phyloP scores from a whole-genome alignment of 2,888 invertebrate species.

The Agrotis segetum region DNA sequence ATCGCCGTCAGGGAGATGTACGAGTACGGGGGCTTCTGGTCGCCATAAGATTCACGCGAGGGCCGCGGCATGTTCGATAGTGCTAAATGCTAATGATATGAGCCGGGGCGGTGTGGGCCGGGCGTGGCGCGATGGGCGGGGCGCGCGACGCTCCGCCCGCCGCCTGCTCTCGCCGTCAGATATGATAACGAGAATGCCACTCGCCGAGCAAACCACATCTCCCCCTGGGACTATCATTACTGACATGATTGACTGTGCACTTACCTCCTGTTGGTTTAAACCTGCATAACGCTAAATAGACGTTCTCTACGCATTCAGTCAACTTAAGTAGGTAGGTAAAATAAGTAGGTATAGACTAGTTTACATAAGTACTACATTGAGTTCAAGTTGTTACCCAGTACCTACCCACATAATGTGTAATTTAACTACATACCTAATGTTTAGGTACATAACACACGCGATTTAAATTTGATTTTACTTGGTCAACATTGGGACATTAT shows the following conservation, averaged over 20 bases:
- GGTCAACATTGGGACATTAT: not conserved
- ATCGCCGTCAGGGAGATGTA: slow-evolving; percentile 99
- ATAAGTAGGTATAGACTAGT: too few species aligned
- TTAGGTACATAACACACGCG: not conserved
- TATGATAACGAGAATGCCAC: slow-evolving; percentile 89
- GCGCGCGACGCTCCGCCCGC: slow-evolving; percentile 62
- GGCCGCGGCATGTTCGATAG: slow-evolving; percentile 97
- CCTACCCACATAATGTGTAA: not conserved
- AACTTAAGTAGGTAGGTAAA: not conserved
- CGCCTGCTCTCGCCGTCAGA: slow-evolving; percentile 66
- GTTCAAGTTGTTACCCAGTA: not conserved
- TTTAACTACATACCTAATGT: not conserved
- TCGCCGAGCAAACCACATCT: slow-evolving; percentile 84
- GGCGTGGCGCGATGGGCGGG: slow-evolving; percentile 66
- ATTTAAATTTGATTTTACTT: not conserved
- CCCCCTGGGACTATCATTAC: slow-evolving; percentile 86
- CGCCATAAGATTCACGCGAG: slow-evolving; percentile 98
- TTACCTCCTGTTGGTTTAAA: slow-evolving; percentile 82
- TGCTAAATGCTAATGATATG: slow-evolving; percentile 91
- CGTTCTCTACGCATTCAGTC: slow-evolving; percentile 28
- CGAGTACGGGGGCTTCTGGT: slow-evolving; percentile 99
- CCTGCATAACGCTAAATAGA: slow-evolving; percentile 47
- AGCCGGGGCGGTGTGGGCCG: slow-evolving; percentile 59
- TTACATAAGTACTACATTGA: too few species aligned
- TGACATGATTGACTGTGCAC: slow-evolving; percentile 86